A percentile compares a stretch with the other conserved stretches of the same genome.
These are phyloP conservation scores for Seriola quinqueradiata DNA, from an alignment of 2,113 vertebrate genomes.

Conservation along the genomic window DNA sequence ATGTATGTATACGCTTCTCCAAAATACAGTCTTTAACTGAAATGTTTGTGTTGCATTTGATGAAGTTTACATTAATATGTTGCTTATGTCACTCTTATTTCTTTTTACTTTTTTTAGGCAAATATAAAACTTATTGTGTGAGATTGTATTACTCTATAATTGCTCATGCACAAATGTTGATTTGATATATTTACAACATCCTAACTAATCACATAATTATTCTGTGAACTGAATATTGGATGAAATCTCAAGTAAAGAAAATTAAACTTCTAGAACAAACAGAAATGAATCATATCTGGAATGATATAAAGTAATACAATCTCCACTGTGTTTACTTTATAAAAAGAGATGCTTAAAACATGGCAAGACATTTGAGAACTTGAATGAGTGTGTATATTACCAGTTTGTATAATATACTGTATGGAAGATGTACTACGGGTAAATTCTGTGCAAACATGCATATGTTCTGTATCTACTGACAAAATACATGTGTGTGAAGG, in stretches of 20 bases:
- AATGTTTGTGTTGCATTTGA: conserved; percentile 32
- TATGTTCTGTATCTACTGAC: conserved; percentile 36
- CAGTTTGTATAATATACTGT: conserved; percentile 30
- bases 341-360: conserved; percentile 56
- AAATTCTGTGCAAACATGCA: conserved; percentile 49
- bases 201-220: not conserved
- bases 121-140: conserved; percentile 39
- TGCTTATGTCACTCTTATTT: conserved; percentile 31
- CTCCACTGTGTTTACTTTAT: conserved; percentile 60
- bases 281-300: conserved; percentile 19
- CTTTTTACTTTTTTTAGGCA: conserved; percentile 58
- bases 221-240: not conserved
- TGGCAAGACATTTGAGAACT: conserved; percentile 55
- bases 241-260: not conserved
- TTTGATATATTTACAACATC: not conserved
- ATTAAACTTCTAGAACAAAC: not conserved
- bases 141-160: conserved; percentile 75
- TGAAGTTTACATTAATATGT: conserved; percentile 24
- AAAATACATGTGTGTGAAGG: conserved; percentile 18
- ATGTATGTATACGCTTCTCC: conserved; percentile 11
- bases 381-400: conserved; percentile 39
- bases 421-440: conserved; percentile 22
- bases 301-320: conserved; percentile 74
- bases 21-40: not conserved
- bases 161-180: not conserved